phyloP scores from a whole-genome alignment of 2,797 vertebrate species.

The Pseudochaenichthys georgianus region DNA sequence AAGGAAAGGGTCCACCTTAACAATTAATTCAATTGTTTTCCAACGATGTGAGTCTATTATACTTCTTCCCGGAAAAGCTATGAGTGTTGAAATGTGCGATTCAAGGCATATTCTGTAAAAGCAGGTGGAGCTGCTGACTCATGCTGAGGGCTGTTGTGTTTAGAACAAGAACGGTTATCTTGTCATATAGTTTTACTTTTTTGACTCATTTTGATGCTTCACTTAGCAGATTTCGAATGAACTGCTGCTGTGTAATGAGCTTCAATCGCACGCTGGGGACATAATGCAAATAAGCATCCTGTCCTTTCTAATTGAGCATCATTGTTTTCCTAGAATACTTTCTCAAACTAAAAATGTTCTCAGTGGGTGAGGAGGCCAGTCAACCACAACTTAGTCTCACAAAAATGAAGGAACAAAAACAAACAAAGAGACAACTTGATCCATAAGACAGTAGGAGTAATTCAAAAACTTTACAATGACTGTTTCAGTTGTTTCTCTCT shows the following conservation, averaged over 20 bases:
- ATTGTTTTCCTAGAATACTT: background rate
- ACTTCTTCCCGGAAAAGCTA: background rate
- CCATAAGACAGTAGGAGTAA: no score
- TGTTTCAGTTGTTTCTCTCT: no score
- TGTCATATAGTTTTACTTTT: slow-evolving; percentile 7
- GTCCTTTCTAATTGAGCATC: background rate
- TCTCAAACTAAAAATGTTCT: background rate
- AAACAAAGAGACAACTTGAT: no score
- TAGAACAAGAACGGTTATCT: slow-evolving; percentile 1
- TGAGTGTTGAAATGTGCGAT: background rate
- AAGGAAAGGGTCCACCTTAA: background rate
- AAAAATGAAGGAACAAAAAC: no score
- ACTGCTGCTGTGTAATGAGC: slow-evolving; percentile 4
- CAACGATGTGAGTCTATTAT: no score
- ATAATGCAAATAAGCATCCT: background rate
- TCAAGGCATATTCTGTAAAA: background rate
- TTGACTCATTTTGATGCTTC: slow-evolving; percentile 21
- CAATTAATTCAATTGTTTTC: background rate
- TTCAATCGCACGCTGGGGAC: background rate
- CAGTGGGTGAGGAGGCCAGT: background rate
- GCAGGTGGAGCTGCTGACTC: background rate
- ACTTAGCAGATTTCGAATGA: slow-evolving; percentile 1
- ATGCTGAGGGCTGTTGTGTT: background rate
- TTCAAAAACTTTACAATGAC: no score
- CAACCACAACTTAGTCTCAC: no score